These are phyloP conservation scores for Drosophila nikananu DNA, from an alignment of 1,140 invertebrate genomes.

Conservation along the genomic window DNA sequence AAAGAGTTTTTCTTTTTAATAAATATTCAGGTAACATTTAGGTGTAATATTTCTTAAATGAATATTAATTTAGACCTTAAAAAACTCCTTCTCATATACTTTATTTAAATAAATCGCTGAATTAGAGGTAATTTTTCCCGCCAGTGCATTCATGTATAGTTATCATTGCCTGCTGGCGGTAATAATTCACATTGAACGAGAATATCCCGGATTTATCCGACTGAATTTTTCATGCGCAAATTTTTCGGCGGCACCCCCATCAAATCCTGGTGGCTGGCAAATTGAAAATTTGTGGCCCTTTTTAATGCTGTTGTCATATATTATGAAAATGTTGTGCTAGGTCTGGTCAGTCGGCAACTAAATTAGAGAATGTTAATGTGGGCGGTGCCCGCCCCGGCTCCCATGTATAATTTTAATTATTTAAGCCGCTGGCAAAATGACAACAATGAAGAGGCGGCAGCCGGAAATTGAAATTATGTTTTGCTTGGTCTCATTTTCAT, in stretches of 20 bases:
- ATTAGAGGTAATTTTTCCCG: neutral
- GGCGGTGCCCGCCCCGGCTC: constrained; percentile 12
- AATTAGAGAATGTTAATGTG: constrained; percentile 57
- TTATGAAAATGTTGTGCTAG: constrained; percentile 41
- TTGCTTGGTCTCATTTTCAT: constrained; percentile 63
- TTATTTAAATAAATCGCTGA: neutral
- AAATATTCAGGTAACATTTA: neutral
- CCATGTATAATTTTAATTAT: constrained; percentile 69
- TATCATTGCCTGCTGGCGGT: constrained; percentile 5
- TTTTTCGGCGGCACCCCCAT: constrained; percentile 24
- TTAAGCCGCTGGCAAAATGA: constrained; percentile 55
- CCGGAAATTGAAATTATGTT: constrained; percentile 78
- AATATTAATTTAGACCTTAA: neutral
- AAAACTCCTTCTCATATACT: no score
- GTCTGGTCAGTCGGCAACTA: constrained; percentile 15
- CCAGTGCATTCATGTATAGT: constrained; percentile 13
- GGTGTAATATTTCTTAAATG: neutral
- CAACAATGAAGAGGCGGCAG: constrained; percentile 23
- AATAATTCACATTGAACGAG: constrained; percentile 38
- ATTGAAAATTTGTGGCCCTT: constrained; percentile 47
- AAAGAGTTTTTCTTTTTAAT: neutral
- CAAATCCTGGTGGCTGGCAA: constrained; percentile 34
- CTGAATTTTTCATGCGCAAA: constrained; percentile 55
- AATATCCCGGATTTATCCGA: constrained; percentile 46
- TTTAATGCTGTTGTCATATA: constrained; percentile 47